Conservation (phyloP, 2,888 invertebrate genomes). For the Trypoxylon attenuatum region DNA sequence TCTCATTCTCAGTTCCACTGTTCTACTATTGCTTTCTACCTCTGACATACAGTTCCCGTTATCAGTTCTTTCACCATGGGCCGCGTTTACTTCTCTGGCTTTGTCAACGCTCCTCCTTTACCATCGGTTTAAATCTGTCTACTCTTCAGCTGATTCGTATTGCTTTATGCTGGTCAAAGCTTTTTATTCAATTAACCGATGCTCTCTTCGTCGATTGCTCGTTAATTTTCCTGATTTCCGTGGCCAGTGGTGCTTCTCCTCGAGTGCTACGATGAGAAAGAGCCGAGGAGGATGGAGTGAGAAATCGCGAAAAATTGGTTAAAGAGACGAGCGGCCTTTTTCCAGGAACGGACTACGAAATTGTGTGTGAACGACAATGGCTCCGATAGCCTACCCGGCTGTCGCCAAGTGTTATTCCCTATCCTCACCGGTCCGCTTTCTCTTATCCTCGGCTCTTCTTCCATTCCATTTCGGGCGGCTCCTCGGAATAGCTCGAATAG, state of each 20-base stretch:
- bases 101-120: no score
- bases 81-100: no score
- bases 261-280: no score
- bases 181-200: no score
- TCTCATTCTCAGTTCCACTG: background rate
- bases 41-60: background rate
- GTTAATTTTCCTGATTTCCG: no score
- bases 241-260: no score
- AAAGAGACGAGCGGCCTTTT: conserved; percentile 7
- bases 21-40: background rate
- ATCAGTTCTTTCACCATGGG: no score
- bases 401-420: conserved; percentile 48
- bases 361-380: conserved; percentile 24
- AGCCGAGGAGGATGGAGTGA: background rate
- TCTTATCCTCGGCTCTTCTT: conserved; percentile 30
- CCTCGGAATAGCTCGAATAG: conserved; percentile 3
- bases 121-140: no score
- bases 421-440: conserved; percentile 13
- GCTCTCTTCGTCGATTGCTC: no score
- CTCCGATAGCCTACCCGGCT: conserved; percentile 23
- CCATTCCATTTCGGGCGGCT: conserved; percentile 35
- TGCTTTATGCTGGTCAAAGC: no score
- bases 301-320: background rate
- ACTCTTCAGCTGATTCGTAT: no score
- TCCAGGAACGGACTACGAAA: conserved; percentile 18